These are phyloP conservation scores for Cinclus cinclus DNA, from an alignment of 2,113 vertebrate species.

Conservation along the genomic window DNA sequence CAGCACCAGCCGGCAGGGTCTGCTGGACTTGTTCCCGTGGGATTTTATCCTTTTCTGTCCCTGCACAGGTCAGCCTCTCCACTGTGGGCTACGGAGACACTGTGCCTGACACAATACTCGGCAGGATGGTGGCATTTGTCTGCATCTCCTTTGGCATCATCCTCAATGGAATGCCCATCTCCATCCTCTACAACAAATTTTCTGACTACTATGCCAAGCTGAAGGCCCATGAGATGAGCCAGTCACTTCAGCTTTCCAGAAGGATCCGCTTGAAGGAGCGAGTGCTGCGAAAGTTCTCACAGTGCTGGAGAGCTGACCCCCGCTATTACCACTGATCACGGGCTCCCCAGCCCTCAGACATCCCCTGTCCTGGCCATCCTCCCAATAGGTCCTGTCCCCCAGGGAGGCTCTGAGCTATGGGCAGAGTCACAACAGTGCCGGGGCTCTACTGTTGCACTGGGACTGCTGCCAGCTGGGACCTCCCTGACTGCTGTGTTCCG, in stretches of 20 bases:
- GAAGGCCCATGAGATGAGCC: constrained; percentile 81
- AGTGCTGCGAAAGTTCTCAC: constrained; percentile 51
- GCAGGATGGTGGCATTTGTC: constrained; percentile 83
- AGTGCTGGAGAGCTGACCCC: constrained; percentile 11
- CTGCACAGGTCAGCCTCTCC: constrained; percentile 88
- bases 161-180: constrained; percentile 91
- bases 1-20: rapidly evolving
- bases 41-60: neutral
- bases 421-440: neutral
- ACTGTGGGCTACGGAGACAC: constrained; percentile 90
- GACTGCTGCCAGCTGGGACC: neutral
- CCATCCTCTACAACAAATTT: constrained; percentile 85
- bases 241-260: constrained; percentile 69
- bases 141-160: constrained; percentile 95
- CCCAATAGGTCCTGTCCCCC: neutral
- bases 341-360: rapidly evolving
- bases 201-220: constrained; percentile 83
- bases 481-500: rapidly evolving
- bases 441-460: neutral
- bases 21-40: rapidly evolving
- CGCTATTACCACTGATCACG: neutral
- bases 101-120: constrained; percentile 81
- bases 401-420: rapidly evolving
- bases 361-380: neutral
- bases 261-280: constrained; percentile 72